Evolutionary conservation across 1,140 invertebrate species (phyloP).

Genomic region (Drosophila athabasca): DNA sequence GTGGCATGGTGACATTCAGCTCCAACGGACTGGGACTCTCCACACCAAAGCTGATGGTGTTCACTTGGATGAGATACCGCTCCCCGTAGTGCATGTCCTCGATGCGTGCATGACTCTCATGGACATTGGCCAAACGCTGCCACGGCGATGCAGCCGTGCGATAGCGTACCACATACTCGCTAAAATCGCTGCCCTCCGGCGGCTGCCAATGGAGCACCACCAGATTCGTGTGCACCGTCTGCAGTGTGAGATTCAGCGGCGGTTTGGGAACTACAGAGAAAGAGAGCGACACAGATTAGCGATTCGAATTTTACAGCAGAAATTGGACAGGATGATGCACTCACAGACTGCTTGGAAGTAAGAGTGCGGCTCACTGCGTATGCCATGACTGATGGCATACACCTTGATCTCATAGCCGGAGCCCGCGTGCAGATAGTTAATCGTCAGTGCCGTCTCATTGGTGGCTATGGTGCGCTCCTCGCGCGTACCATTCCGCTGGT

Average conservation of each 20-base stretch:
- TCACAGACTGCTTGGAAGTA: conserved; percentile 95
- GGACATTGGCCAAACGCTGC: conserved; percentile 87
- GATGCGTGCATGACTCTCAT: conserved; percentile 89
- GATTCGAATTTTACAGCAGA: no score
- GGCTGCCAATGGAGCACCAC: conserved; percentile 91
- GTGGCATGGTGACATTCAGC: conserved; percentile 92
- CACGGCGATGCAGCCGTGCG: conserved; percentile 89
- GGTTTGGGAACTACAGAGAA: conserved; percentile 89
- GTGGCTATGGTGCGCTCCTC: conserved; percentile 86
- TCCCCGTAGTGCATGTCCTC: conserved; percentile 95
- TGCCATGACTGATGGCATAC: conserved; percentile 93
- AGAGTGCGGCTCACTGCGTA: conserved; percentile 93
- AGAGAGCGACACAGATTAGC: not conserved
- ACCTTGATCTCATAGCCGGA: conserved; percentile 95
- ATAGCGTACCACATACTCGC: conserved; percentile 92
- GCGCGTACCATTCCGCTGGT: conserved; percentile 91
- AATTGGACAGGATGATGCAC: conserved; percentile 76
- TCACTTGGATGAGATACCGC: conserved; percentile 93
- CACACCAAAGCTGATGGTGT: conserved; percentile 92
- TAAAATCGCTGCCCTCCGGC: conserved; percentile 89
- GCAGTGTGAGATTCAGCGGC: conserved; percentile 91
- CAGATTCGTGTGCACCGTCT: conserved; percentile 91
- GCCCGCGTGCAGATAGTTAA: conserved; percentile 92
- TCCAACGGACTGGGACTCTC: conserved; percentile 90
- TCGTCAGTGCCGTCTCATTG: conserved; percentile 89